phyloP scores from a whole-genome alignment of 2,888 invertebrate genomes.

The Pegoplata infirma region DNA sequence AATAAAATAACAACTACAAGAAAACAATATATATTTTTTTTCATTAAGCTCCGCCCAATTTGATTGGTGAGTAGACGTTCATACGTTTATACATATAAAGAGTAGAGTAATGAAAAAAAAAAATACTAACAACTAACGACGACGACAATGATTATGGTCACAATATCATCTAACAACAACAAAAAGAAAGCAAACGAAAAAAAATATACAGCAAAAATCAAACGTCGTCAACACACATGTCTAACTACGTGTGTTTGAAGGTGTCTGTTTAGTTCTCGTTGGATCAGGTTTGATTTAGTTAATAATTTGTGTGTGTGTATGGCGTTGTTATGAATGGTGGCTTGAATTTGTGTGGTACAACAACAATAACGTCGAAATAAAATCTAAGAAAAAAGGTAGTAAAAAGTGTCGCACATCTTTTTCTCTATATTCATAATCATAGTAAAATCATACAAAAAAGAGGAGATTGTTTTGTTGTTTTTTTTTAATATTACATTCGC shows the following conservation, averaged over 20 bases:
- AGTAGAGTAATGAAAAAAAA: constrained; percentile 30
- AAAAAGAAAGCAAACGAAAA: constrained; percentile 7
- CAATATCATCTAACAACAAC: constrained; percentile 30
- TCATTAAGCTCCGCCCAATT: constrained; percentile 75
- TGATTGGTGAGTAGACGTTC: constrained; percentile 70
- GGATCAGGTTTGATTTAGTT: constrained; percentile 24
- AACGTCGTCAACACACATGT: constrained; percentile 20
- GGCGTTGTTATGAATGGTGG: constrained; percentile 33
- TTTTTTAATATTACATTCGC: not conserved
- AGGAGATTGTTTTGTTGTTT: not conserved
- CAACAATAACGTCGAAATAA: not conserved
- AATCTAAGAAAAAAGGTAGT: not conserved
- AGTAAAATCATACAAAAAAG: not conserved
- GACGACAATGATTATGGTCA: constrained; percentile 55
- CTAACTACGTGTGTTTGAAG: constrained; percentile 40
- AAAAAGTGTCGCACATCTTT: constrained; percentile 9
- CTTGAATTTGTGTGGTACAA: constrained; percentile 21
- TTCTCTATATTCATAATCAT: not conserved
- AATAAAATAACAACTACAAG: constrained; percentile 43
- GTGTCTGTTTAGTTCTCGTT: constrained; percentile 28
- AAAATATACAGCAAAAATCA: constrained; percentile 8
- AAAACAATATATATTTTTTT: constrained; percentile 64
- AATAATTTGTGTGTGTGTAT: not conserved
- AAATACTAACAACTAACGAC: constrained; percentile 26
- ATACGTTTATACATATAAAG: not conserved